phyloP scores from a whole-genome alignment of 2,113 vertebrate species.

The Clarias magur region DNA sequence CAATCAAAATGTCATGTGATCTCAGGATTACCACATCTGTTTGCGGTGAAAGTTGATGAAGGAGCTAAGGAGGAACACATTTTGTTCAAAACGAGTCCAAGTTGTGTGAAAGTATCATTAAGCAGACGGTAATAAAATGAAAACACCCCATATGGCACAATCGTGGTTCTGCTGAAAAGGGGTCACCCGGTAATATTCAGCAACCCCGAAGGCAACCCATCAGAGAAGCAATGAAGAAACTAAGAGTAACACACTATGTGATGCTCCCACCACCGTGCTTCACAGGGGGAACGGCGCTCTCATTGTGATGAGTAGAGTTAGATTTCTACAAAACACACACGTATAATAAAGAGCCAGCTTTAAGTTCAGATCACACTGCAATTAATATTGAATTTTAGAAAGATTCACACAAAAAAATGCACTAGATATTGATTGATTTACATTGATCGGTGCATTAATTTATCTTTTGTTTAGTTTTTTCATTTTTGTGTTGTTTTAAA shows the following conservation, averaged over 20 bases:
- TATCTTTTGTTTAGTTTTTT: no score
- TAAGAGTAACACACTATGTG: background rate
- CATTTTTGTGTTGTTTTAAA: no score
- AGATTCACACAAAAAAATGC: no score
- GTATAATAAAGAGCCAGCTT: background rate
- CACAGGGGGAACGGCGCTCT: background rate
- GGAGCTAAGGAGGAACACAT: background rate
- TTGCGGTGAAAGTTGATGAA: background rate
- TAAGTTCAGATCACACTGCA: no score
- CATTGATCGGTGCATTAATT: no score
- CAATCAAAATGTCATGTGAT: background rate
- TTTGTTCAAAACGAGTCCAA: background rate
- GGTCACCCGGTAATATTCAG: background rate
- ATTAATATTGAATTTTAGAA: no score
- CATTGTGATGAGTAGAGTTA: background rate
- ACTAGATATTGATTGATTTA: no score
- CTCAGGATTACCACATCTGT: background rate
- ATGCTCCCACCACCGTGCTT: constrained; percentile 15
- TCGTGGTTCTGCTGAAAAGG: background rate
- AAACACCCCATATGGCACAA: no score
- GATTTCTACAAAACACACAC: background rate
- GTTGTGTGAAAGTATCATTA: background rate
- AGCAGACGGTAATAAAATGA: background rate
- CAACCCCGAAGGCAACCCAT: background rate
- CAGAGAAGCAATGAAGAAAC: background rate